Evolutionary conservation across 2,888 invertebrate genomes (phyloP).

Genomic region (Coenonympha arcania): DNA sequence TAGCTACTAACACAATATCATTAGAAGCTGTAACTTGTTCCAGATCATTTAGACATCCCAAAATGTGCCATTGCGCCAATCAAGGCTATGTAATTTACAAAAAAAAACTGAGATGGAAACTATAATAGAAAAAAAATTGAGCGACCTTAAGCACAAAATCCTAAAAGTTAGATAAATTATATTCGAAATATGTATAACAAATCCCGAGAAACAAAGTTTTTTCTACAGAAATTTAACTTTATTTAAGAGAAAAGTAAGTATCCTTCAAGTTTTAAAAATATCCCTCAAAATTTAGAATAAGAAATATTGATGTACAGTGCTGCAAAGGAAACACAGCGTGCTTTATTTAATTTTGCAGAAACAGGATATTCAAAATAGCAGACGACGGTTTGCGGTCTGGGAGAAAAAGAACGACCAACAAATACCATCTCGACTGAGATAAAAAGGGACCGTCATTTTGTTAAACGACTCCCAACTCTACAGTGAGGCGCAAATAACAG

Average conservation of each 20-base stretch:
- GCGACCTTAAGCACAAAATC: too few species aligned
- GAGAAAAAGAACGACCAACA: constrained; percentile 64
- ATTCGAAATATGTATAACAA: background rate
- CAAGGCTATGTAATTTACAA: background rate
- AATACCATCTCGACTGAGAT: constrained; percentile 67
- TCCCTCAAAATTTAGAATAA: constrained; percentile 2
- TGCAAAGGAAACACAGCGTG: constrained; percentile 13
- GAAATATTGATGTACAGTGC: constrained; percentile 9
- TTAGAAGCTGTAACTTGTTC: too few species aligned
- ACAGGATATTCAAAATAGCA: constrained; percentile 61
- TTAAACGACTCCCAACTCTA: constrained; percentile 61
- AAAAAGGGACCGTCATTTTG: constrained; percentile 71
- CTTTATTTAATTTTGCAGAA: constrained; percentile 54
- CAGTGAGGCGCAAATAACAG: constrained; percentile 50
- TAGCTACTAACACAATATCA: too few species aligned
- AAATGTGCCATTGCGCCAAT: too few species aligned
- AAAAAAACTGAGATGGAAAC: background rate
- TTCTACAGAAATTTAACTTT: background rate
- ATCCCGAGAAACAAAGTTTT: background rate
- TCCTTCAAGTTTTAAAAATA: background rate
- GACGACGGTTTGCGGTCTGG: constrained; percentile 56
- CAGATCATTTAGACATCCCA: too few species aligned
- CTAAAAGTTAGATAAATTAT: background rate
- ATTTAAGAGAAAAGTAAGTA: background rate
- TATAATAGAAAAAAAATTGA: too few species aligned